These are phyloP conservation scores for Fragum fragum DNA, from an alignment of 2,888 invertebrate genomes.

Conservation along the genomic window DNA sequence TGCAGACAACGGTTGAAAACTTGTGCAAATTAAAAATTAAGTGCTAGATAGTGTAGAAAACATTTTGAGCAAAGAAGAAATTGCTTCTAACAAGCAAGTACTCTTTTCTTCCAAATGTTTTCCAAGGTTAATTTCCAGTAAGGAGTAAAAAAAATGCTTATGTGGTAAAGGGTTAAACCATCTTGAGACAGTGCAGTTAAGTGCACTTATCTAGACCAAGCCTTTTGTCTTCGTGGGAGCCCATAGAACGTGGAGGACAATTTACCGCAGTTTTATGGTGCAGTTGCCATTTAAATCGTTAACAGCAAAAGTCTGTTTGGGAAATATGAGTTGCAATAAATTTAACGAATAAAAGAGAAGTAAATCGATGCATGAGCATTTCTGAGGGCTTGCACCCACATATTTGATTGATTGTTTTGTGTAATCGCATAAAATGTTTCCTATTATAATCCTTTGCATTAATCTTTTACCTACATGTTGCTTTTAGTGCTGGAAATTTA, in stretches of 20 bases:
- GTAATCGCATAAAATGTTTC: background rate
- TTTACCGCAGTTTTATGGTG: constrained; percentile 1
- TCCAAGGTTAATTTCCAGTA: no score
- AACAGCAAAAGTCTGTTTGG: background rate
- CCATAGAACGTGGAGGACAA: constrained; percentile 1
- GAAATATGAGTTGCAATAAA: constrained; percentile 29
- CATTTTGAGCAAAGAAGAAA: no score
- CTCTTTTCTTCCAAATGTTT: no score
- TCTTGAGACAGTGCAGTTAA: background rate
- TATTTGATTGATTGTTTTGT: constrained; percentile 6
- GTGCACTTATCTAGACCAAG: constrained; percentile 2
- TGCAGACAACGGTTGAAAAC: no score
- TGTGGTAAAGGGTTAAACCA: no score
- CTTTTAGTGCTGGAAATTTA: no score
- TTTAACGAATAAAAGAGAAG: constrained; percentile 11
- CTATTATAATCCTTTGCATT: background rate
- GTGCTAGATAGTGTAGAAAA: no score
- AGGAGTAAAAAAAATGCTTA: no score
- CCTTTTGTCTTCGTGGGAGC: constrained; percentile 19
- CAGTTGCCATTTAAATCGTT: constrained; percentile 13
- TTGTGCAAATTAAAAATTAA: no score
- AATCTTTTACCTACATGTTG: no score
- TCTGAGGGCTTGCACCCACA: constrained; percentile 7
- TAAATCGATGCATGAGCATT: constrained; percentile 23
- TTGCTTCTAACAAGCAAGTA: no score